These are phyloP conservation scores for Steatocranus sp. DNA, from an alignment of 2,797 vertebrate species.

Conservation along the genomic window DNA sequence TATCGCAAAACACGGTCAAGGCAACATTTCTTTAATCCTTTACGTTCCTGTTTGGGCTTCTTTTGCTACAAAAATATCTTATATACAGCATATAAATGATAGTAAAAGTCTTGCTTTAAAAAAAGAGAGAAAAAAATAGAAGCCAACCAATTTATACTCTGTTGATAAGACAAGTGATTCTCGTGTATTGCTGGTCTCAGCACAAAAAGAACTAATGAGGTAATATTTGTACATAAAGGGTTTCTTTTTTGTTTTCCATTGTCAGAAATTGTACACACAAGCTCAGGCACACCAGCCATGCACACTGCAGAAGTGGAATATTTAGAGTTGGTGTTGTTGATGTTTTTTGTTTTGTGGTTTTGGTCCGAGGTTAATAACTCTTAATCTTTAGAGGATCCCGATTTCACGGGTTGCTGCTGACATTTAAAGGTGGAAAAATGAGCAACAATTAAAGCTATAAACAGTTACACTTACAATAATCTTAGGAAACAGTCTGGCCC, in stretches of 20 bases:
- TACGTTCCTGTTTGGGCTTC: slow-evolving; percentile 79
- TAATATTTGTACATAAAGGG: slow-evolving; percentile 97
- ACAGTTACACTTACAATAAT: slow-evolving; percentile 56
- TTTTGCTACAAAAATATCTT: slow-evolving; percentile 84
- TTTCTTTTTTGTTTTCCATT: slow-evolving; percentile 67
- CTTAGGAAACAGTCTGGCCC: slow-evolving; percentile 58
- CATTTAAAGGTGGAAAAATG: slow-evolving; percentile 24
- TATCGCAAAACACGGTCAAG: slow-evolving; percentile 72
- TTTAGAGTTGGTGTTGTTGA: slow-evolving; percentile 9
- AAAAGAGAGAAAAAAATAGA: slow-evolving; percentile 56
- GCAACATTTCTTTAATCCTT: slow-evolving; percentile 75
- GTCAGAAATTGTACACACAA: slow-evolving; percentile 68
- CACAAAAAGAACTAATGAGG: slow-evolving; percentile 95
- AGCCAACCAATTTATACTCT: slow-evolving; percentile 81
- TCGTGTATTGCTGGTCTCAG: slow-evolving; percentile 79
- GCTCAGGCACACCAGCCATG: slow-evolving; percentile 66
- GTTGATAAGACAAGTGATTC: slow-evolving; percentile 78
- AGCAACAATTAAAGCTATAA: slow-evolving; percentile 51
- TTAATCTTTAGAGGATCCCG: slow-evolving; percentile 16
- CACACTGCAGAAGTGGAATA: slow-evolving; percentile 58
- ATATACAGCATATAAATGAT: slow-evolving; percentile 89
- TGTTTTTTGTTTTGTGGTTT: neutral
- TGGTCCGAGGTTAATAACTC: neutral
- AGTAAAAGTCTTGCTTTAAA: slow-evolving; percentile 84
- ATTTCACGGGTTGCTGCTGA: slow-evolving; percentile 38